Base-by-base conservation (phyloP, 37 sponge, comb jelly and placozoan genomes). In the Tethya wilhelma region DNA sequence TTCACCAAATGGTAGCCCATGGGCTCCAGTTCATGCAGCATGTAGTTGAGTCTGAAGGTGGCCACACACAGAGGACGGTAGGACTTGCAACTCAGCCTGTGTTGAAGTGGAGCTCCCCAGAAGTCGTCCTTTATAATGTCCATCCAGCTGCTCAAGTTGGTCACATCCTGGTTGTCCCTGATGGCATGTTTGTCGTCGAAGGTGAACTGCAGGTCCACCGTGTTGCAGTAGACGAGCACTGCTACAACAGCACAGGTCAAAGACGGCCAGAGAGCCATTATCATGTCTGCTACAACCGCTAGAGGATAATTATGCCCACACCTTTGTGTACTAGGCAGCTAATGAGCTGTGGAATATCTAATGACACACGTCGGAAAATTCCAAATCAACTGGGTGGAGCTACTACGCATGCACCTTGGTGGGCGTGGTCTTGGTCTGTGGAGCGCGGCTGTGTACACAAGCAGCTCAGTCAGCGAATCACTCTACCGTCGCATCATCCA, bases 41-140 rank as follows among this genome's bases (percentile, higher is more conserved):
- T n/a, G 73, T 81, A 81, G 87, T 97, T 97, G 32, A 94, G 71
- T 23, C 98, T 74, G 75, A 97, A 97, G 5, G 93, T 85, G 44
- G 82, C 79, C 60, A 97, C 93, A 44, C 82, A 79, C 60, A 97
- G 82, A 41, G 98, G 98, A 23, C 98, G 75, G 63, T 94, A 97
- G 11, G 98, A 97, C 71, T 95, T 97, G 86, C 94, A 95, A 60
- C 98, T 97, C 9, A 86, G 64, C 1, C 44, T 64, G 3, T 65
- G 30, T 38, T 84, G 67, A 95, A 97, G 94, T 2, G 98, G 95
- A 1, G 90, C 89, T n/a, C 98, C 98, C 98, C 98, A 97, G 85
- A 97, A 97, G 63, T 97, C 98, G 69, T 97, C 56, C 72, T 45
- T 63, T 9, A 94, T 40, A 2, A 97, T 66, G 43, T 91, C 89